Evolutionary conservation across 2,797 vertebrate genomes (phyloP).

Genomic region (Pseudocheirus occidentalis): DNA sequence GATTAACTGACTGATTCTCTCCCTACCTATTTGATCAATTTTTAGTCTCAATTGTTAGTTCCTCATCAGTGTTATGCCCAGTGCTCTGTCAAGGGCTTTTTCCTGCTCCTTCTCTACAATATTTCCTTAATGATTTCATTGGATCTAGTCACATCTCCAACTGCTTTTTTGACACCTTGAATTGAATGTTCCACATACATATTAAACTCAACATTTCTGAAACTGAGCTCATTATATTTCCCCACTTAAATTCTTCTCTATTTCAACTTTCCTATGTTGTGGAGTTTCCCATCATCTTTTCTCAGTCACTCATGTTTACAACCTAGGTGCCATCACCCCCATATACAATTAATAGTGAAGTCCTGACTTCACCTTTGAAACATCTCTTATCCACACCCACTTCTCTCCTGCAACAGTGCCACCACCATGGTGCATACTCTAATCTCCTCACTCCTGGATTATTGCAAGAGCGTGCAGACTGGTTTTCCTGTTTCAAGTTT

Average conservation of each 20-base stretch:
- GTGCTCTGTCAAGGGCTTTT: background rate
- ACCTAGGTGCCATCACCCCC: too few species aligned
- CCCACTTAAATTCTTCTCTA: background rate
- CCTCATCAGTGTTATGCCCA: background rate
- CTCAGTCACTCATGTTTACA: too few species aligned
- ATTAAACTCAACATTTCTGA: background rate
- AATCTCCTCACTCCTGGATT: background rate
- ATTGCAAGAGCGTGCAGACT: background rate
- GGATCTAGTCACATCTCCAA: background rate
- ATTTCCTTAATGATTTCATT: background rate
- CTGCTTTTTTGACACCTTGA: background rate
- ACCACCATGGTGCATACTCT: background rate
- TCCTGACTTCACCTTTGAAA: background rate
- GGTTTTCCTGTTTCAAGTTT: background rate
- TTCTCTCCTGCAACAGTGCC: background rate
- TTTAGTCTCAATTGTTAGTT: background rate
- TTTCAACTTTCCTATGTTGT: background rate
- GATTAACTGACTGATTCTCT: background rate
- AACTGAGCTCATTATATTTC: background rate
- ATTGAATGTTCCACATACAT: background rate
- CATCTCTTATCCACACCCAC: background rate
- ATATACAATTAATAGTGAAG: too few species aligned
- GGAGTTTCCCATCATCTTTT: background rate
- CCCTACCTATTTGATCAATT: background rate
- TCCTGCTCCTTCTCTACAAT: background rate